Percentiles rank a stretch among this genome's conserved stretches.
These are phyloP conservation scores for Furcifer pardalis DNA, from an alignment of 2,797 vertebrate genomes.

Conservation along the genomic window DNA sequence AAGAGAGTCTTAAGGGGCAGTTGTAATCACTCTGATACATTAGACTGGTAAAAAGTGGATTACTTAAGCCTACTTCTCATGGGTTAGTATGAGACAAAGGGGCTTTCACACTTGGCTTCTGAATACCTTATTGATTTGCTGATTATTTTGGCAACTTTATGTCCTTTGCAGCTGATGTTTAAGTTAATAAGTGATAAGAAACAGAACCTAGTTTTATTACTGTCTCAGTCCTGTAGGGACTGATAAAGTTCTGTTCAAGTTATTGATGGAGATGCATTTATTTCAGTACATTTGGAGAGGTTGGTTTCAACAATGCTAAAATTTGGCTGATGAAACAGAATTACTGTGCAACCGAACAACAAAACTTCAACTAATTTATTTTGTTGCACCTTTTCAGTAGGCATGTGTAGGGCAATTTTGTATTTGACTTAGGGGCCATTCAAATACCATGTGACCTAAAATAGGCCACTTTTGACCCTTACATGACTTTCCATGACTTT, in stretches of 20 bases:
- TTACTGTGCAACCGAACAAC: too few species aligned
- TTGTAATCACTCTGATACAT: neutral
- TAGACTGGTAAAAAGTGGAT: neutral
- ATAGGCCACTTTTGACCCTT: too few species aligned
- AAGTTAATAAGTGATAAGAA: neutral
- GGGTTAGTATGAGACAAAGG: neutral
- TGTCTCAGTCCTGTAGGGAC: neutral
- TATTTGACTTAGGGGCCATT: too few species aligned
- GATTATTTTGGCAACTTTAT: neutral
- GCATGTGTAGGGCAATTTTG: neutral
- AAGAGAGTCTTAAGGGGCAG: neutral
- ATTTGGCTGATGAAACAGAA: neutral
- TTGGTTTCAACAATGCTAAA: neutral
- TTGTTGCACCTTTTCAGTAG: neutral
- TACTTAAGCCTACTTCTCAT: neutral
- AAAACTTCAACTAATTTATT: neutral
- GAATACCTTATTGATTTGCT: neutral
- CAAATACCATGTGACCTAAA: too few species aligned
- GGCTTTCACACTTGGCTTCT: too few species aligned
- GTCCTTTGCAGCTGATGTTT: neutral
- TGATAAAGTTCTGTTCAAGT: too few species aligned
- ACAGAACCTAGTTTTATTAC: neutral
- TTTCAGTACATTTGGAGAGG: neutral
- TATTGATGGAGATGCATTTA: neutral
- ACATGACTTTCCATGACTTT: too few species aligned